A percentile compares a stretch with the other conserved stretches of the same genome.
phyloP scores from a whole-genome alignment of 2,797 vertebrate genomes.

The Lepus oiostolus region DNA sequence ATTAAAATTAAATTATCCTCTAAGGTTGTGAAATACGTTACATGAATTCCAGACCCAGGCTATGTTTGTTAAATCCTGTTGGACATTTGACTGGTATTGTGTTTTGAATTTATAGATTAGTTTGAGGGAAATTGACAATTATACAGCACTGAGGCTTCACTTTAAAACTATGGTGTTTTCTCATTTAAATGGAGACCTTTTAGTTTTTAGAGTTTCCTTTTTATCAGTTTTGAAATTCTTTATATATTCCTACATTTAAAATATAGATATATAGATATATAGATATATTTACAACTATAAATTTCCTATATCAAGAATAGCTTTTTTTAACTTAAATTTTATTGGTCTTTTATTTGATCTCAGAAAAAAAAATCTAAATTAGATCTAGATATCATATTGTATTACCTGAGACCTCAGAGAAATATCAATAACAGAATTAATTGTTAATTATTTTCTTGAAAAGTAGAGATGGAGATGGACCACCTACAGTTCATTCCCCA shows the following conservation, averaged over 20 bases:
- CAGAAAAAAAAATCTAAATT: no score
- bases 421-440: background rate
- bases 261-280: no score
- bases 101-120: conserved; percentile 35
- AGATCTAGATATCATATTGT: no score
- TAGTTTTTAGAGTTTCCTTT: background rate
- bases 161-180: background rate
- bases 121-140: background rate
- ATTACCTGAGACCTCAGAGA: background rate
- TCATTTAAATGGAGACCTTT: no score
- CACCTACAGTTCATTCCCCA: no score
- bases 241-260: background rate
- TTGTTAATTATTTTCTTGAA: no score
- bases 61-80: background rate
- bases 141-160: background rate
- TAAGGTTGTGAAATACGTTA: background rate
- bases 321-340: background rate
- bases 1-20: background rate
- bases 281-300: background rate
- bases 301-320: background rate
- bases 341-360: background rate
- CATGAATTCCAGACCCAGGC: background rate
- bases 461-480: no score
- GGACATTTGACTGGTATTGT: background rate
- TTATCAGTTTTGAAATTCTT: background rate